A percentile compares a stretch with the other conserved stretches of the same genome.
Evolutionary conservation across 2,797 vertebrate genomes (phyloP).

Genomic region (Halcyon chelicuti): DNA sequence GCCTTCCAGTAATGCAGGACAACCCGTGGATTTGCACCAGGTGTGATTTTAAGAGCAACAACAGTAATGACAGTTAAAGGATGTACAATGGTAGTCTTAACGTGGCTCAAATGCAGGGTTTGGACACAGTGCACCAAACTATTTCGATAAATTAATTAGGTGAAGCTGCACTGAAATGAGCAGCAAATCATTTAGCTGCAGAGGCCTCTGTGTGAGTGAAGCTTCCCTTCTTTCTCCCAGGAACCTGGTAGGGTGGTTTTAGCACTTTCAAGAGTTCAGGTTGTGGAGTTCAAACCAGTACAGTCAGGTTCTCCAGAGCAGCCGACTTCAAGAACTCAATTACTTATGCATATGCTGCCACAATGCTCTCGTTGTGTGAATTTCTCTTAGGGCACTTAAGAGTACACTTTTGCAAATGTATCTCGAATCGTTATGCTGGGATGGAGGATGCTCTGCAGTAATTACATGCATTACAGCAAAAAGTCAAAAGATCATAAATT

Average conservation of each 20-base stretch:
- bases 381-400: conserved; percentile 41
- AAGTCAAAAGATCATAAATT: conserved; percentile 54
- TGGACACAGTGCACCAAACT: neutral
- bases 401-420: conserved; percentile 18
- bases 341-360: neutral
- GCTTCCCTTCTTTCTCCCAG: neutral
- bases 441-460: conserved; percentile 26
- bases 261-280: neutral
- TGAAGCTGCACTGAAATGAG: neutral
- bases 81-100: neutral
- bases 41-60: neutral
- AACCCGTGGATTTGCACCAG: fast-evolving
- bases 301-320: neutral
- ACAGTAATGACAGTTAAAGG: neutral
- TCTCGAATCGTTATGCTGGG: neutral
- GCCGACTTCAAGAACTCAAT: neutral
- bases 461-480: conserved; percentile 45
- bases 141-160: neutral
- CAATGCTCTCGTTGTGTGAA: neutral
- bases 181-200: neutral
- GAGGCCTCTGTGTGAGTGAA: neutral
- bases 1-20: neutral
- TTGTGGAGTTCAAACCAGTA: neutral
- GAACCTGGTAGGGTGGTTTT: neutral
- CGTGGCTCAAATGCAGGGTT: neutral